Conservation (phyloP, 2,113 vertebrate species). For the Leucoraja erinaceus region DNA sequence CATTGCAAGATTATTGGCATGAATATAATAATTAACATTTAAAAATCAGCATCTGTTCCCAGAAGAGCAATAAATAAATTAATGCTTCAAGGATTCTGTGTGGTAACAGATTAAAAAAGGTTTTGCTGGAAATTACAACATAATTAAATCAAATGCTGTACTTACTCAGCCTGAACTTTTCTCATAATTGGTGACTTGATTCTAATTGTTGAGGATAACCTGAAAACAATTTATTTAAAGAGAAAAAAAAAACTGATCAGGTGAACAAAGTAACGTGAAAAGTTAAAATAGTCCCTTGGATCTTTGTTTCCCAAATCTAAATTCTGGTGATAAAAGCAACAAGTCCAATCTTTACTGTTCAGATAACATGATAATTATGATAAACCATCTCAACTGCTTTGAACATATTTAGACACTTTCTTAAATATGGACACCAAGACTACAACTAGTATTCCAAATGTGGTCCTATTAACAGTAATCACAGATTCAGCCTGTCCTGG, state of each 20-base stretch:
- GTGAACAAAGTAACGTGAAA: background rate
- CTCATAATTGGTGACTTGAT: slow-evolving; percentile 51
- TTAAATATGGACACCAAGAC: too few relatives aligned
- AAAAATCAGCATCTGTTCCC: background rate
- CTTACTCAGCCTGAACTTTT: slow-evolving; percentile 67
- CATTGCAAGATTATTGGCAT: background rate
- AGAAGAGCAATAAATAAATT: background rate
- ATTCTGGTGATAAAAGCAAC: too few relatives aligned
- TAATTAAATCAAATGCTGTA: slow-evolving; percentile 39
- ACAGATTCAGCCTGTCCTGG: background rate
- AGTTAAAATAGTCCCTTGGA: background rate
- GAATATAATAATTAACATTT: background rate
- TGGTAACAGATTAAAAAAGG: background rate
- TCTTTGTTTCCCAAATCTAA: too few relatives aligned
- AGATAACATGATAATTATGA: too few relatives aligned
- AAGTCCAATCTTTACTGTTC: too few relatives aligned
- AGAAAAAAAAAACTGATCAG: background rate
- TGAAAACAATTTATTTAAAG: slow-evolving; percentile 12
- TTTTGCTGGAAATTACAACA: slow-evolving; percentile 20
- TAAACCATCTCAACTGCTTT: too few relatives aligned
- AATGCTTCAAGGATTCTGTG: background rate
- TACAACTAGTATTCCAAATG: too few relatives aligned
- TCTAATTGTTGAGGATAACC: slow-evolving; percentile 43
- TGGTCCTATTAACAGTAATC: background rate
- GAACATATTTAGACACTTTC: too few relatives aligned